Percentiles rank a stretch among this genome's conserved stretches.
Evolutionary conservation across 2,797 vertebrate species (phyloP).

Genomic region (Rhinophrynus dorsalis): DNA sequence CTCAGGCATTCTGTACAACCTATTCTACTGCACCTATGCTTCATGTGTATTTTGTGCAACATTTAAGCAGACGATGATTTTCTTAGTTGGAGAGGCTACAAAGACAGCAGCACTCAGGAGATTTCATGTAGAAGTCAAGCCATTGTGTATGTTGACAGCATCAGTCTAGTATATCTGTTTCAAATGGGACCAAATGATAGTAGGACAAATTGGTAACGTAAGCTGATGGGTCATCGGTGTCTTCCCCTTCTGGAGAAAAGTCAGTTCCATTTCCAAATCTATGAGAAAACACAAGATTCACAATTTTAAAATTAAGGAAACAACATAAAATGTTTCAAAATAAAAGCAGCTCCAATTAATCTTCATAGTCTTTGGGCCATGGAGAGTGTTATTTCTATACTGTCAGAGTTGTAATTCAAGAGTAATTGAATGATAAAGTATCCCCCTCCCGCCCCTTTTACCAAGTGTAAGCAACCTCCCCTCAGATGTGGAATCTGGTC

Average conservation of each 20-base stretch:
- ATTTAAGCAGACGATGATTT: constrained; percentile 22
- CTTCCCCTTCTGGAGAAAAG: constrained; percentile 78
- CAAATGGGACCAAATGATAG: constrained; percentile 95
- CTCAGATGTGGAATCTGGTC: too few species aligned
- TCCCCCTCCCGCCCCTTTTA: too few species aligned
- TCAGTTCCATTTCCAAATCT: constrained; percentile 88
- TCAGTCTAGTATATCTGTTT: constrained; percentile 97
- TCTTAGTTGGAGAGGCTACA: constrained; percentile 27
- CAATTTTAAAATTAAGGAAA: too few species aligned
- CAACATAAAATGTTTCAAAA: too few species aligned
- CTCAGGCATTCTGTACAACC: not conserved
- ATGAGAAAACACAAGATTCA: constrained; percentile 44
- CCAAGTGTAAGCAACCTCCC: too few species aligned
- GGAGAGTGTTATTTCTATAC: too few species aligned
- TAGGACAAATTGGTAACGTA: constrained; percentile 97
- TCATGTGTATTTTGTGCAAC: constrained; percentile 1
- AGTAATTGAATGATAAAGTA: too few species aligned
- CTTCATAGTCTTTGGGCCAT: too few species aligned
- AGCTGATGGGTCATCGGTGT: constrained; percentile 81
- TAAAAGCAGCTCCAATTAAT: too few species aligned
- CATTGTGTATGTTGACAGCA: not conserved
- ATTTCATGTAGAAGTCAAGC: constrained; percentile 13
- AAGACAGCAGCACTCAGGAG: constrained; percentile 40
- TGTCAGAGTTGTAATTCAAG: too few species aligned
- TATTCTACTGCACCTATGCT: not conserved